Evolutionary conservation across 2,113 vertebrate species (phyloP).

Genomic region (Spermophilus dauricus): DNA sequence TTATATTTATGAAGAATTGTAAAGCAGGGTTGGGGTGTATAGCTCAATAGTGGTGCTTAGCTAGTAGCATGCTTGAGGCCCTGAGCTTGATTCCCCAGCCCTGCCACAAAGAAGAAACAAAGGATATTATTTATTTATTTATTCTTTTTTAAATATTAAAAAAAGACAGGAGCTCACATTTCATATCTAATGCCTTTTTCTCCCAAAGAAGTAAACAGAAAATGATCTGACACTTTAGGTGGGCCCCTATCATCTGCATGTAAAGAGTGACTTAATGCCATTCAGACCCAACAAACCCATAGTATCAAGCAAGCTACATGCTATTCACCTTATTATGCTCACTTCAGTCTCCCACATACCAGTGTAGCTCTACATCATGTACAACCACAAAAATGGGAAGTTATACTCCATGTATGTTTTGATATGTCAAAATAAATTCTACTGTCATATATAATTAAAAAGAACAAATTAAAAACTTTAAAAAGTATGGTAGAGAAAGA

Average conservation of each 20-base stretch:
- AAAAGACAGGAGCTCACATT: neutral
- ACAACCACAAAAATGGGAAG: too few species aligned
- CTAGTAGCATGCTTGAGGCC: too few species aligned
- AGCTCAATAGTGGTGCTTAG: too few species aligned
- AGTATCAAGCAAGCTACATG: neutral
- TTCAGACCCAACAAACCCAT: neutral
- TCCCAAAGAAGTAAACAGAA: neutral
- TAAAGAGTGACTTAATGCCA: neutral
- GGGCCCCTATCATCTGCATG: neutral
- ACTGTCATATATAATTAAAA: too few species aligned
- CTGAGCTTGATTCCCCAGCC: too few species aligned
- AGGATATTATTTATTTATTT: neutral
- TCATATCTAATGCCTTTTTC: neutral
- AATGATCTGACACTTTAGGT: neutral
- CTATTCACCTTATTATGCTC: neutral
- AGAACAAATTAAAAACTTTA: too few species aligned
- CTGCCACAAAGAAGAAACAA: too few species aligned
- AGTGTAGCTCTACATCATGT: too few species aligned
- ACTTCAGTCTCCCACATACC: neutral
- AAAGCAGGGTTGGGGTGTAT: neutral
- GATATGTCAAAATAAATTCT: too few species aligned
- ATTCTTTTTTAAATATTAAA: neutral
- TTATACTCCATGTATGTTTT: too few species aligned
- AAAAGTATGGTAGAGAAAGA: neutral
- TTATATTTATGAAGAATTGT: slow-evolving; percentile 6